Percentiles rank a stretch among this genome's conserved stretches.
phyloP scores from a whole-genome alignment of 2,113 vertebrate species.

The Odocoileus hemionus region DNA sequence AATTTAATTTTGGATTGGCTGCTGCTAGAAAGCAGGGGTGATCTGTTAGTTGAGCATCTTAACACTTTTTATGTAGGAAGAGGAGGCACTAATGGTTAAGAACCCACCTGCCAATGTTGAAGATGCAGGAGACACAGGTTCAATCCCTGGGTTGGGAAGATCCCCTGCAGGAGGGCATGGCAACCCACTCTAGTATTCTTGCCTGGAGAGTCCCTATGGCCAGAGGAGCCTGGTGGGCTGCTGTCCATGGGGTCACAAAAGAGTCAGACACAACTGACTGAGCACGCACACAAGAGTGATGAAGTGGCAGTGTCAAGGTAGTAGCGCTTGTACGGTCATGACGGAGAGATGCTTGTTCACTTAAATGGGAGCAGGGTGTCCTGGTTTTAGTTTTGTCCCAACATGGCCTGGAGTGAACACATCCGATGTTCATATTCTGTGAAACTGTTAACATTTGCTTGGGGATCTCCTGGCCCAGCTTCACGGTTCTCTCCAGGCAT shows the following conservation, averaged over 20 bases:
- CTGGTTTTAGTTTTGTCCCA: background rate
- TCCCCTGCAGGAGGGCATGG: background rate
- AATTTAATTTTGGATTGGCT: background rate
- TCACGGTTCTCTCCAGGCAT: background rate
- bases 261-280: background rate
- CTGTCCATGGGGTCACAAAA: rapidly evolving
- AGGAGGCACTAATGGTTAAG: background rate
- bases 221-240: background rate
- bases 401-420: background rate
- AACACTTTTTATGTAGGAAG: too few species aligned
- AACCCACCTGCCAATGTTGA: background rate
- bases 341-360: too few species aligned
- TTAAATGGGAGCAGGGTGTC: background rate
- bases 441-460: background rate
- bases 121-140: background rate
- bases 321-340: rapidly evolving
- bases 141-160: rapidly evolving
- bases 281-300: background rate
- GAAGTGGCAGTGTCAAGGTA: rapidly evolving
- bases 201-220: background rate
- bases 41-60: background rate
- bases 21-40: background rate
- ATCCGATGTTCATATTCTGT: too few species aligned
- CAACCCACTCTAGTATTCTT: background rate
- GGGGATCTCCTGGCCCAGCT: too few species aligned